phyloP scores from a whole-genome alignment of 2,113 vertebrate species.

The Daboia siamensis region DNA sequence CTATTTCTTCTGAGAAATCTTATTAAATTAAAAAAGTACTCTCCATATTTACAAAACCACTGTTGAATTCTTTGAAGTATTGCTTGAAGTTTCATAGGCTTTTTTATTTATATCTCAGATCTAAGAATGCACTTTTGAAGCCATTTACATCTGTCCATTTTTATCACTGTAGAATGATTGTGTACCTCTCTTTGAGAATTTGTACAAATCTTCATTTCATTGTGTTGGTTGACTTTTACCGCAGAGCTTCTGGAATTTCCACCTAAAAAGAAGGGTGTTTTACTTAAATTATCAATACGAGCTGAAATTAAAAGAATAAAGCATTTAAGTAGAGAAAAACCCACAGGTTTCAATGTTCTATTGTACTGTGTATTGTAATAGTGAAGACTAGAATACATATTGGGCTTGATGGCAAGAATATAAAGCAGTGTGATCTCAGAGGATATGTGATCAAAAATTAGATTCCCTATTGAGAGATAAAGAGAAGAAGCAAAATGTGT shows the following conservation, averaged over 20 bases:
- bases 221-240: slow-evolving; percentile 55
- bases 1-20: slow-evolving; percentile 64
- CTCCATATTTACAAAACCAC: slow-evolving; percentile 77
- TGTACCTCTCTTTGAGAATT: slow-evolving; percentile 39
- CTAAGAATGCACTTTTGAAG: slow-evolving; percentile 53
- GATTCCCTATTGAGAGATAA: background rate
- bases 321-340: background rate
- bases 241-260: slow-evolving; percentile 75
- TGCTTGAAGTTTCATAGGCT: slow-evolving; percentile 32
- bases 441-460: background rate
- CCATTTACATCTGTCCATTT: slow-evolving; percentile 52
- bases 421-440: background rate
- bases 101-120: slow-evolving; percentile 45
- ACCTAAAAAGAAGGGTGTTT: slow-evolving; percentile 65
- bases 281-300: slow-evolving; percentile 37
- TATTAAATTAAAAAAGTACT: slow-evolving; percentile 69
- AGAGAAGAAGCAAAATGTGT: background rate
- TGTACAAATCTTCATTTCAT: slow-evolving; percentile 4
- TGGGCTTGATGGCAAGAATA: background rate
- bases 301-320: background rate
- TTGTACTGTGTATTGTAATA: background rate
- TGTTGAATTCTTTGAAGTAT: slow-evolving; percentile 55
- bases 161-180: slow-evolving; percentile 38
- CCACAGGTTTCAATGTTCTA: background rate
- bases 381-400: background rate